Percentiles rank a stretch among this genome's conserved stretches.
Evolutionary conservation across 1,140 invertebrate species (phyloP).

Genomic region (Conus ventricosus): DNA sequence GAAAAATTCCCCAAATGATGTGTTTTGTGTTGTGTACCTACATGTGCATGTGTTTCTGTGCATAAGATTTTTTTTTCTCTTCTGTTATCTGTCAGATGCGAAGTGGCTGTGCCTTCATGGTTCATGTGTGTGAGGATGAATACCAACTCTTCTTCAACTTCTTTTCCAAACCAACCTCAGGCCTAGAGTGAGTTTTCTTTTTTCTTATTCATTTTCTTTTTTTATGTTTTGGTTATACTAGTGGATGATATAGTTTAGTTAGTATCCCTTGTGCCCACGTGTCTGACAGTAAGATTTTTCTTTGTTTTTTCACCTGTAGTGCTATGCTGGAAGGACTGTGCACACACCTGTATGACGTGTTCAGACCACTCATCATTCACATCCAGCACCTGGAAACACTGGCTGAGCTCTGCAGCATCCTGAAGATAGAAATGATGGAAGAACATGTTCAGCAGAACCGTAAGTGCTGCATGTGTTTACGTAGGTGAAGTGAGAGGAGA

Average conservation of each 20-base stretch:
- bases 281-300: background rate
- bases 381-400: conserved; percentile 98
- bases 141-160: conserved; percentile 92
- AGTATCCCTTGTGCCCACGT: background rate
- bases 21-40: too few relatives aligned
- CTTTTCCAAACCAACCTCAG: conserved; percentile 82
- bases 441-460: conserved; percentile 92
- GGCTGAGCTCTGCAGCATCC: conserved; percentile 95
- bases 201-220: background rate
- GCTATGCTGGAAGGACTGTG: conserved; percentile 89
- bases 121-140: conserved; percentile 95
- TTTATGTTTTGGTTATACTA: background rate
- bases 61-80: background rate
- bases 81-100: conserved; percentile 77
- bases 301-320: conserved; percentile 53
- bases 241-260: background rate
- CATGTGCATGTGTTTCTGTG: background rate
- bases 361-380: conserved; percentile 96
- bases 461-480: conserved; percentile 73
- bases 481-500: background rate
- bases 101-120: conserved; percentile 90
- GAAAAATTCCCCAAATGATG: too few relatives aligned
- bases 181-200: conserved; percentile 80
- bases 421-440: conserved; percentile 94
- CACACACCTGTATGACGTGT: conserved; percentile 91